These are phyloP conservation scores for Panurus biarmicus DNA, from an alignment of 2,113 vertebrate genomes.

Conservation along the genomic window DNA sequence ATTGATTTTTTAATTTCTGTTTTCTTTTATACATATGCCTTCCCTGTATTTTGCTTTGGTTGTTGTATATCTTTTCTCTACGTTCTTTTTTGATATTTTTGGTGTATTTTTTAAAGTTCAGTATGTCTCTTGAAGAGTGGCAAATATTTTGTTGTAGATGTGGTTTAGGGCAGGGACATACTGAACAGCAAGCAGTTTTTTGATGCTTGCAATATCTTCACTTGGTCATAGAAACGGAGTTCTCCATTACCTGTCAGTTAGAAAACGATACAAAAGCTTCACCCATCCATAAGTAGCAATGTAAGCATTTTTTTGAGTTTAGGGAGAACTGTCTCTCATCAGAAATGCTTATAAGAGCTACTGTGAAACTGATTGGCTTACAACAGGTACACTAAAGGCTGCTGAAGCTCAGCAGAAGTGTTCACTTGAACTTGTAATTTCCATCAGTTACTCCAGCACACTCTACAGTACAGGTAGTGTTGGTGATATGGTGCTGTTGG, in stretches of 20 bases:
- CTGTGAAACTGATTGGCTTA: neutral
- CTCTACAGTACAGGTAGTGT: neutral
- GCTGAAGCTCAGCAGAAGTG: neutral
- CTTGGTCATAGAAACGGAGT: neutral
- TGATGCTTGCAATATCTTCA: neutral
- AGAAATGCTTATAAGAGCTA: neutral
- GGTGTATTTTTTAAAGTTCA: neutral
- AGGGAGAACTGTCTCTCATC: neutral
- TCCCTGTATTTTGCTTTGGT: neutral
- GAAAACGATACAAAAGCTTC: neutral
- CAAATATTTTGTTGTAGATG: neutral
- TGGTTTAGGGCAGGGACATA: neutral
- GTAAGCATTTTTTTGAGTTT: neutral
- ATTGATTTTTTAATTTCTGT: neutral
- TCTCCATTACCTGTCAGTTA: neutral
- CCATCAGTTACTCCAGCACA: neutral
- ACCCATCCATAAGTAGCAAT: neutral
- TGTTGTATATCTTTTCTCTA: neutral
- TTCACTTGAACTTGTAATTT: neutral
- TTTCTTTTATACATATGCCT: neutral
- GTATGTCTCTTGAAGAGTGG: neutral
- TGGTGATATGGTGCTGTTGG: neutral
- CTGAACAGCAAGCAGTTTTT: neutral
- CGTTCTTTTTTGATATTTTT: neutral
- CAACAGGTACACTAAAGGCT: neutral